Base-by-base conservation (phyloP, 1,140 invertebrate genomes). In the Aphelinus certus region DNA sequence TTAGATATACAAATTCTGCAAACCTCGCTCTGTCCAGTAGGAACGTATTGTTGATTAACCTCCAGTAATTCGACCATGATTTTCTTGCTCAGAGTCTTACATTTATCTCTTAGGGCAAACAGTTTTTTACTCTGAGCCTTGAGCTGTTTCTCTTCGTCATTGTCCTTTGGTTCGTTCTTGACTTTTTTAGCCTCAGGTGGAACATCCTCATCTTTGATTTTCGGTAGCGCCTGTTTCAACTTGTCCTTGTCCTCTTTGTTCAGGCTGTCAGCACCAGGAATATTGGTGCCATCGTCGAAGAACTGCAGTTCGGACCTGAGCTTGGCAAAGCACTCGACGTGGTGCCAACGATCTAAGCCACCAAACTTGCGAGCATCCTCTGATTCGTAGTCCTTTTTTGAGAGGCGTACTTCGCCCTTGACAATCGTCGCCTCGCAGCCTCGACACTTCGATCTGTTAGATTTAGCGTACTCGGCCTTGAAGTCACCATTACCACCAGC, bases 251-350 rank as follows among this genome's bases (percentile, higher is more conserved):
- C 96, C 75, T 95, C 94, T 79, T 91, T 90, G 7, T 88, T 91
- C 2, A 99, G 87, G 3, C 81, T 85, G 10, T 91, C 89, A 84
- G 92, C 95, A 1, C 97, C 96, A 75, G 93, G 92, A 51, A 98
- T 81, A 57, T 87, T 84, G 77, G 92, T 90, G 1, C 92, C 95
- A 62, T 86, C 86, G 49, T 91, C 93, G 83, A 91, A 93, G 88
- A 94, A 99, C 55, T 92, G 89, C 2, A 97, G 82, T 66, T 95
- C 92, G 74, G 91, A 87, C 62, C 95, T 87, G n/a, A 93, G 83
- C 80, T 95, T 91, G 6, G 91, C 92, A 89, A 99, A 99, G 86
- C 98, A 99, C 75, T 96, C 93, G 7, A 97, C 86, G 88, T 99
- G 97, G 87, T 98, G 92, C 97, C 97, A 98, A 46, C 92, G 85